Conservation (phyloP, 2,797 vertebrate species). For the Tangara arthus region DNA sequence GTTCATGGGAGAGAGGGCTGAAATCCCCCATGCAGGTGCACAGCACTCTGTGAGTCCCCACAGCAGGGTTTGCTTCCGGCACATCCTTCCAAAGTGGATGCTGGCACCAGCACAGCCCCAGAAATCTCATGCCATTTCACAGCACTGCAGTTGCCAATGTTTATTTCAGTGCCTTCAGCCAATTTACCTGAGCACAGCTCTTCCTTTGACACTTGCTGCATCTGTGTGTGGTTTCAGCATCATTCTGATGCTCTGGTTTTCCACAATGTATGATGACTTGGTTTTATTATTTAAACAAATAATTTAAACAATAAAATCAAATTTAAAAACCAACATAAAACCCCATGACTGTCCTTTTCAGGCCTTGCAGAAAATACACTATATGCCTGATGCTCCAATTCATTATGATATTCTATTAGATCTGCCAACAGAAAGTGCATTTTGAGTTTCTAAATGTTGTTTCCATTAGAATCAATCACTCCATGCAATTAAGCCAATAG, state of each 20-base stretch:
- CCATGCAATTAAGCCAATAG: constrained; percentile 89
- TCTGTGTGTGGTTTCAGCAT: not conserved
- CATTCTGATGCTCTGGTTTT: not conserved
- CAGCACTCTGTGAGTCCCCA: not conserved
- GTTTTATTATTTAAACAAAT: constrained; percentile 29
- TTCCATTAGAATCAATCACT: constrained; percentile 92
- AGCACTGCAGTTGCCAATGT: not conserved
- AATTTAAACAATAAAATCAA: constrained; percentile 35
- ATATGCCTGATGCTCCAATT: constrained; percentile 64
- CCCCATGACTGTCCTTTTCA: constrained; percentile 26
- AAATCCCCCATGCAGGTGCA: not conserved
- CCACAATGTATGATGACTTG: not conserved
- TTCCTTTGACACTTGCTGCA: not conserved
- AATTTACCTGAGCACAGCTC: not conserved
- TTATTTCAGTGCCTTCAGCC: not conserved
- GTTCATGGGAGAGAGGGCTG: not conserved
- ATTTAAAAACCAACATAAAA: not conserved
- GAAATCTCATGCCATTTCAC: not conserved
- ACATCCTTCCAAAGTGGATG: accelerated
- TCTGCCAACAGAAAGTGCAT: constrained; percentile 78
- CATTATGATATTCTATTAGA: constrained; percentile 68
- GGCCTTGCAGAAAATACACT: constrained; percentile 21
- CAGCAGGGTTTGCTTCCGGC: not conserved
- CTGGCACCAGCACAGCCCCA: not conserved
- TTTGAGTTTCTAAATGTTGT: constrained; percentile 83